Percentiles rank a stretch among this genome's conserved stretches.
Evolutionary conservation across 2,797 vertebrate genomes (phyloP).

Genomic region (Lithobates sylvaticus): DNA sequence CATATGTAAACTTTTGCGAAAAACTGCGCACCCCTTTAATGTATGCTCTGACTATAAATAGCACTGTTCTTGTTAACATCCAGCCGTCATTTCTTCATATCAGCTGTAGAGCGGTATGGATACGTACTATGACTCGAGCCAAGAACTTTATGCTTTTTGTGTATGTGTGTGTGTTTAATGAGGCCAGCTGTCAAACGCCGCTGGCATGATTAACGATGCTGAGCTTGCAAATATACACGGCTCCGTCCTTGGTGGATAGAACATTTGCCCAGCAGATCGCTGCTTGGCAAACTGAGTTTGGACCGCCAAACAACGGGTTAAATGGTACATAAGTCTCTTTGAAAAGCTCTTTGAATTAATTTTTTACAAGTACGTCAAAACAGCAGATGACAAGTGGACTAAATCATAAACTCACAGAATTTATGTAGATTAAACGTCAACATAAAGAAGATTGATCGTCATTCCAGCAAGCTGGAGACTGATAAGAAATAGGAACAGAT

Average conservation of each 20-base stretch:
- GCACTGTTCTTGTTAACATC: neutral
- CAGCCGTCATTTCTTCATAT: neutral
- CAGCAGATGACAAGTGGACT: conserved; percentile 60
- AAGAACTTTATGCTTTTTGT: neutral
- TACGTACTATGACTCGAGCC: neutral
- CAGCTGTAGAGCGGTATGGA: neutral
- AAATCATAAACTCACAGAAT: conserved; percentile 55
- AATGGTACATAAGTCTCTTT: conserved; percentile 22
- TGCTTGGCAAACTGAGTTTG: neutral
- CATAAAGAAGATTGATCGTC: conserved; percentile 56
- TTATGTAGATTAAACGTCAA: conserved; percentile 59
- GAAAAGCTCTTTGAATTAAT: conserved; percentile 26
- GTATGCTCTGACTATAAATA: too few species aligned
- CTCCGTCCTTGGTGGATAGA: neutral
- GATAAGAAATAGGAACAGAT: conserved; percentile 49
- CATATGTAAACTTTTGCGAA: too few species aligned
- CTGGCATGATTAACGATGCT: neutral
- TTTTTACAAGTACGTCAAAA: conserved; percentile 57
- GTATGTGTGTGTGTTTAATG: neutral
- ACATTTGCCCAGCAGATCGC: neutral
- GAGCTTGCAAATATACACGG: neutral
- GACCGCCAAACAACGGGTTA: conserved; percentile 30
- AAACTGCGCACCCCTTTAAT: too few species aligned
- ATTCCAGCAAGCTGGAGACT: conserved; percentile 43
- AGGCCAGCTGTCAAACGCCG: conserved; percentile 10